phyloP scores from a whole-genome alignment of 2,888 invertebrate genomes.

The Eupeodes latifasciatus region DNA sequence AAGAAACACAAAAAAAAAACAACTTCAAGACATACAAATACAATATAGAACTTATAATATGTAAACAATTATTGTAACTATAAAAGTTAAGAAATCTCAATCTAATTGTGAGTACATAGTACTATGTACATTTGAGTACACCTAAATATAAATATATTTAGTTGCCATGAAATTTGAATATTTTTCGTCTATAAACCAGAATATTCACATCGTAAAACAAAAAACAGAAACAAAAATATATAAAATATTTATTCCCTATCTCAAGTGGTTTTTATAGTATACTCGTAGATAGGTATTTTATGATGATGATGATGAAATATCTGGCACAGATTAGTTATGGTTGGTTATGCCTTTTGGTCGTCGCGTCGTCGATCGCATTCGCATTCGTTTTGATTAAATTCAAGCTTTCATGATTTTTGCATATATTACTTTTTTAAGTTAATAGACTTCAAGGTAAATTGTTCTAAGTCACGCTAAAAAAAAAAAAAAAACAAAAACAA shows the following conservation, averaged over 20 bases:
- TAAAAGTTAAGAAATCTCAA: slow-evolving; percentile 1
- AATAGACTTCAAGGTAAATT: slow-evolving; percentile 56
- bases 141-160: background rate
- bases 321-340: slow-evolving; percentile 4
- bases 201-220: background rate
- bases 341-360: background rate
- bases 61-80: background rate
- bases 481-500: background rate
- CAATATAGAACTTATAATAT: background rate
- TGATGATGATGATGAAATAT: slow-evolving; percentile 34
- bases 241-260: slow-evolving; percentile 13
- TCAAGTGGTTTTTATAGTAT: background rate
- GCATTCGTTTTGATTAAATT: slow-evolving; percentile 41
- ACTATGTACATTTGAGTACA: too few species aligned
- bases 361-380: background rate
- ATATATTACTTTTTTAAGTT: slow-evolving; percentile 11
- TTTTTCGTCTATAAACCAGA: background rate
- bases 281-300: background rate
- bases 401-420: slow-evolving; percentile 34
- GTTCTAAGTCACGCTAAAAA: slow-evolving; percentile 54
- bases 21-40: background rate
- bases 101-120: slow-evolving; percentile 6
- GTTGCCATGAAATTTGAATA: background rate
- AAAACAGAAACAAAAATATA: background rate
- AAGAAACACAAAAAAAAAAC: background rate